Base-by-base conservation (phyloP, 2,113 vertebrate genomes). In the Fulmarus glacialis region DNA sequence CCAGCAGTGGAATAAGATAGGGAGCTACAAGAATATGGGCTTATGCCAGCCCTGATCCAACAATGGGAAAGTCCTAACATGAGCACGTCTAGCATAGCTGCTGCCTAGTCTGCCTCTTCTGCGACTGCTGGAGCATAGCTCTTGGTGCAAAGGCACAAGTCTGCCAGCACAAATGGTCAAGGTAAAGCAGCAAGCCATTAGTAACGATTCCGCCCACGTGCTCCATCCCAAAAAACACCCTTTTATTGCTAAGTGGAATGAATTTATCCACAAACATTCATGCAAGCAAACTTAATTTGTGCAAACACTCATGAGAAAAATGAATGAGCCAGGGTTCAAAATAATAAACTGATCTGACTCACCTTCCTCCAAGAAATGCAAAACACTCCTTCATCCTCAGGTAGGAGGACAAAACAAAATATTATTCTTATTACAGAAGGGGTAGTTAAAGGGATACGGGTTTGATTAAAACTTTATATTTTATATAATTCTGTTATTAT, bases 41-140 rank as follows among this genome's bases (percentile, higher is more conserved):
- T 90, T 62, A 60, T 74, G 22, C 50, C 45, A 87, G 38, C 45
- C 21, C 34, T 52, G 48, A 79, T 90, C 53, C 66, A 73, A 17
- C 20, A 77, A 45, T 4, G 6, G 19, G 18, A 20, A 67, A 45
- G 45, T 85, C 34, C 70, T 70, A 42, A n/a, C 9, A 45, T 6
- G 9, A 91, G 48, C 40, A 26, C 52, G 22, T 52, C 53, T 43
- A 48, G 34, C 32, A 42, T 15, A 62, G 71, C 47, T 92, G 62
- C 87, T 85, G 50, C 53, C 40, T 29, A 2, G 5, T n/a, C 43
- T 78, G 64, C 50, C 40, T 45, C 48, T 92, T 52, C 36, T 32
- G 40, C 4, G 3, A 15, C 43, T 52, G 42, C 58, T 70, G 89
- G 19, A 79, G 22, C 1, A 0, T 1, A 13, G 43, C 5, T 2